Conservation (phyloP, 2,888 invertebrate species). For the Syrista parreyssii region DNA sequence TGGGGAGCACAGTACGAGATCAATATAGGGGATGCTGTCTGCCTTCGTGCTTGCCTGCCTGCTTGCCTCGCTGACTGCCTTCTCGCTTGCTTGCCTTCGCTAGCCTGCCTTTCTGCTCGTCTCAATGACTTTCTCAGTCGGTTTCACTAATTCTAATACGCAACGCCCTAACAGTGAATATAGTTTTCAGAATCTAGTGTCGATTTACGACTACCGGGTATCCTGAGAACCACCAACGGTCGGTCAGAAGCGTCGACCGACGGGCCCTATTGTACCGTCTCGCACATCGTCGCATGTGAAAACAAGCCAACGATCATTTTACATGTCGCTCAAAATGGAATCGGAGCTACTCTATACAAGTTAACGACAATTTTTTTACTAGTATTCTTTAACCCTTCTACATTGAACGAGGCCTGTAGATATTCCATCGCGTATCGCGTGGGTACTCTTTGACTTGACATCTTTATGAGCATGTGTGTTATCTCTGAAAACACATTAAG, state of each 20-base stretch:
- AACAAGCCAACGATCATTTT: not conserved
- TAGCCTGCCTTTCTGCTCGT: constrained; percentile 1
- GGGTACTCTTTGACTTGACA: not conserved
- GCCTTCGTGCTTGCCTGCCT: constrained; percentile 22
- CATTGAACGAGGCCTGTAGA: not conserved
- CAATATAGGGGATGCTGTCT: constrained; percentile 36
- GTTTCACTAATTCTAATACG: not conserved
- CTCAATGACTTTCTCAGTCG: constrained; percentile 8
- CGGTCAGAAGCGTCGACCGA: not conserved
- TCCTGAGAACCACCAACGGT: not conserved
- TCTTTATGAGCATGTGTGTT: not conserved
- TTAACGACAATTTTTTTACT: not conserved
- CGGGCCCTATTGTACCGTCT: not conserved
- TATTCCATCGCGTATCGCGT: not conserved
- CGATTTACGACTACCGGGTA: not conserved
- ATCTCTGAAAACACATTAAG: not conserved
- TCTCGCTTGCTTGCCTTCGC: constrained; percentile 7
- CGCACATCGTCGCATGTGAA: not conserved
- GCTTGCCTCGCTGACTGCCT: constrained; percentile 14
- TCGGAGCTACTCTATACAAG: not conserved
- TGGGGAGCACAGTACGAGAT: constrained; percentile 27
- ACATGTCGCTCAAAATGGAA: not conserved
- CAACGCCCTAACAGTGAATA: not conserved
- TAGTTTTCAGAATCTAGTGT: not conserved
- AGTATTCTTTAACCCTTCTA: not conserved